These are phyloP conservation scores for Halcyon smyrnensis DNA, from an alignment of 2,797 vertebrate species.

Conservation along the genomic window DNA sequence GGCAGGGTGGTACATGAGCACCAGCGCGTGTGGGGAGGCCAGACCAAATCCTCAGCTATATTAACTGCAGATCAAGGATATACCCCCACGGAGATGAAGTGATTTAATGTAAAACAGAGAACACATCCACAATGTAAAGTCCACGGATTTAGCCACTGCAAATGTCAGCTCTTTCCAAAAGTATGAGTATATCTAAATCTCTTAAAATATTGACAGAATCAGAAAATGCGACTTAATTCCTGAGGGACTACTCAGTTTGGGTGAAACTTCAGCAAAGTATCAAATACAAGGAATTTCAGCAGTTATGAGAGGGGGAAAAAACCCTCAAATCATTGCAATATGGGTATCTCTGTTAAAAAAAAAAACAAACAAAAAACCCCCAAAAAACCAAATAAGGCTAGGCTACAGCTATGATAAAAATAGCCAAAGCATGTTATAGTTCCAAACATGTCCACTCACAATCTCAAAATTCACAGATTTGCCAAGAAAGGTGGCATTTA, in stretches of 20 bases:
- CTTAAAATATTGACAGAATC: background rate
- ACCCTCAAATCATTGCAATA: background rate
- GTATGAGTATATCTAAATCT: background rate
- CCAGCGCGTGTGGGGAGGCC: background rate
- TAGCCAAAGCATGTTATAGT: background rate
- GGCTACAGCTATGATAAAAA: background rate
- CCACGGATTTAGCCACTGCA: background rate
- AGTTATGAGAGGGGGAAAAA: background rate
- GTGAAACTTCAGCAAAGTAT: background rate
- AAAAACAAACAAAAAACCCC: no score
- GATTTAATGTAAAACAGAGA: background rate
- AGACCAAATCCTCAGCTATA: background rate
- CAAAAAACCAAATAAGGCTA: background rate
- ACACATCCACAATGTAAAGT: background rate
- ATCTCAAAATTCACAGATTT: background rate
- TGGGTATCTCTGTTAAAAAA: background rate
- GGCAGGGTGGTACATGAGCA: accelerated
- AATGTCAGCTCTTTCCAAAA: background rate
- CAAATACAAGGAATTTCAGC: background rate
- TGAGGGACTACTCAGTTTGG: background rate
- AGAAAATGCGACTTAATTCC: background rate
- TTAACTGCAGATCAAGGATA: background rate
- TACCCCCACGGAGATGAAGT: background rate
- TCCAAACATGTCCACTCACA: background rate
- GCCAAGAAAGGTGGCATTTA: background rate